phyloP scores from a whole-genome alignment of 2,888 invertebrate species.

The Drosophila atripex region DNA sequence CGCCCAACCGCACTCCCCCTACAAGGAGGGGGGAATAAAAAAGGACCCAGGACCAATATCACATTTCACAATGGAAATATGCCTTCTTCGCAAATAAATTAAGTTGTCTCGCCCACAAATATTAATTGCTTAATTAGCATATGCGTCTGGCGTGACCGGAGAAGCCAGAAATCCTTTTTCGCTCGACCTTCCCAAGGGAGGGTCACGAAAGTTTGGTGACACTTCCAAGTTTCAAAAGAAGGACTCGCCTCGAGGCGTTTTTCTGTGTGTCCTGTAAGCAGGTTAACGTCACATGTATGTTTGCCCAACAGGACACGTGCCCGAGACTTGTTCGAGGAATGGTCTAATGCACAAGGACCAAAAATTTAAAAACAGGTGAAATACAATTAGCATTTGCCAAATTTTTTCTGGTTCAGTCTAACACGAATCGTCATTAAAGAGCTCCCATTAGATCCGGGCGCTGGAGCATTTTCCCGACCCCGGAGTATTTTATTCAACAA shows the following conservation, averaged over 20 bases:
- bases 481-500: not conserved
- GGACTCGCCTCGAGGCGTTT: conserved; percentile 5
- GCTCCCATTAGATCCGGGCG: not conserved
- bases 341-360: not conserved
- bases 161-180: conserved; percentile 14
- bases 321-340: conserved; percentile 41
- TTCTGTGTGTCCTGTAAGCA: conserved; percentile 3
- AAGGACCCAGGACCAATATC: conserved; percentile 61
- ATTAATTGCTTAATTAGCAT: conserved; percentile 84
- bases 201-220: conserved; percentile 32
- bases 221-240: conserved; percentile 18
- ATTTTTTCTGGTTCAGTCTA: not conserved
- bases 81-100: conserved; percentile 75
- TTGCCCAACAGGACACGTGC: conserved; percentile 67
- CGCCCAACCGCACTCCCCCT: conserved; percentile 37
- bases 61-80: conserved; percentile 68
- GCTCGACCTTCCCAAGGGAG: conserved; percentile 10
- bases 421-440: not conserved
- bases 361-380: conserved; percentile 1
- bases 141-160: conserved; percentile 80
- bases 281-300: conserved; percentile 56
- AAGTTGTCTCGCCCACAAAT: conserved; percentile 83
- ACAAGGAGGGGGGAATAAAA: conserved; percentile 24
- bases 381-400: not conserved
- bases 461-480: not conserved